Evolutionary conservation across 2,797 vertebrate species (phyloP).

Genomic region (Alexandromys oeconomus): DNA sequence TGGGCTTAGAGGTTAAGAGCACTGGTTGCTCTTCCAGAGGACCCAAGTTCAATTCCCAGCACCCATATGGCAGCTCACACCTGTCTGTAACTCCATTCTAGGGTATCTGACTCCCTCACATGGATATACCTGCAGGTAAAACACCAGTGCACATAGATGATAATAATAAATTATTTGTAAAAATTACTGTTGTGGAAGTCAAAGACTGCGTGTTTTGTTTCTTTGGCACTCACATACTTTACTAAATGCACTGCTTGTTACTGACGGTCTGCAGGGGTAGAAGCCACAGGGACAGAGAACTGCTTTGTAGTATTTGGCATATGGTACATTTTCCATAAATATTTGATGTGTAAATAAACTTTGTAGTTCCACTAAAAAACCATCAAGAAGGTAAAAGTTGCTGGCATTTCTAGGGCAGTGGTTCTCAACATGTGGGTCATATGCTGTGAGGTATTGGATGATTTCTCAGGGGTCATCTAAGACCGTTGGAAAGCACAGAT

Average conservation of each 20-base stretch:
- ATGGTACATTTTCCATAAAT: background rate
- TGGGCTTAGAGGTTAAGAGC: too few relatives aligned
- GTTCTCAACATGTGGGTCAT: background rate
- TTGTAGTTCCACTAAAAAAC: conserved; percentile 22
- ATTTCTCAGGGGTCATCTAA: background rate
- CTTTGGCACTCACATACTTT: background rate
- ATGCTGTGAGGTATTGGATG: background rate
- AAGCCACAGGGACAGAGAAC: background rate
- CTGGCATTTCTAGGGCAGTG: background rate
- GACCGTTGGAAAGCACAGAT: background rate
- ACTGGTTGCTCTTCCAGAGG: too few relatives aligned
- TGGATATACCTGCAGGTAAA: too few relatives aligned
- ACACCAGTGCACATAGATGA: too few relatives aligned
- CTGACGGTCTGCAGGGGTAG: background rate
- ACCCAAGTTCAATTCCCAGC: too few relatives aligned
- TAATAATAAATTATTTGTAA: too few relatives aligned
- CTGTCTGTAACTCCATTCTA: too few relatives aligned
- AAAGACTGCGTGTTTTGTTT: background rate
- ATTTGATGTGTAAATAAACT: conserved; percentile 46
- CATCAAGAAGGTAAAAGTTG: background rate
- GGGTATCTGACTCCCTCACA: too few relatives aligned
- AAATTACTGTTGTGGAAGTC: background rate
- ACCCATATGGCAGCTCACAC: too few relatives aligned
- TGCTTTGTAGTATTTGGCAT: background rate
- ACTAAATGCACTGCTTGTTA: background rate